phyloP scores from a whole-genome alignment of 2,113 vertebrate species.

The Boleophthalmus pectinirostris region DNA sequence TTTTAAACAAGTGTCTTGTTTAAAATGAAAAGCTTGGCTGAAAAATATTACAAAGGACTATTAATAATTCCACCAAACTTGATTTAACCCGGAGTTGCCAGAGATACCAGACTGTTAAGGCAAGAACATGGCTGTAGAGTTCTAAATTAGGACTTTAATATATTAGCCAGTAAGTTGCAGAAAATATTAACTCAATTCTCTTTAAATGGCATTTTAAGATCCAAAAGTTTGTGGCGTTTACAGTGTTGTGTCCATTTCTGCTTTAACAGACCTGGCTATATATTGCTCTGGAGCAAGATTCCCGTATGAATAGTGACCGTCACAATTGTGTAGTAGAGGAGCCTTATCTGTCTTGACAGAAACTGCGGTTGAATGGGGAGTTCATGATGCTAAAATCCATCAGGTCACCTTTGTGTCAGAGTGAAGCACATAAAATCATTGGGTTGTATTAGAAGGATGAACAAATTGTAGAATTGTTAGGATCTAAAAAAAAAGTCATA shows the following conservation, averaged over 20 bases:
- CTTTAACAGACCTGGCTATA: background rate
- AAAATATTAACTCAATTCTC: background rate
- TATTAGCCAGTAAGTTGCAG: background rate
- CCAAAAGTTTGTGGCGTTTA: background rate
- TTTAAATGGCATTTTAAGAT: background rate
- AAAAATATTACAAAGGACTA: background rate
- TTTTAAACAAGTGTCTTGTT: background rate
- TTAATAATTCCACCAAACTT: background rate
- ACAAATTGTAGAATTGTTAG: background rate
- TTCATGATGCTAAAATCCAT: background rate
- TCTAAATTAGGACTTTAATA: background rate
- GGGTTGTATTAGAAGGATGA: background rate
- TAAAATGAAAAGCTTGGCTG: background rate
- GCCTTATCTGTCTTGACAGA: background rate
- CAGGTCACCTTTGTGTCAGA: background rate
- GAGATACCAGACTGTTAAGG: background rate
- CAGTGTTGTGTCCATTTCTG: background rate
- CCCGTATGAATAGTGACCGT: background rate
- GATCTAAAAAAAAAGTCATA: background rate
- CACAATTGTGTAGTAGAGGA: background rate
- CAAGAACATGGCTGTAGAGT: background rate
- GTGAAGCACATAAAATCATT: background rate
- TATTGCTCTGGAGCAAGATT: background rate
- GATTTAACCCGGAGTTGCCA: background rate
- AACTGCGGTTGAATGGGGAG: background rate